Evolutionary conservation across 2,797 vertebrate species (phyloP).

Genomic region (Manis pentadactyla): DNA sequence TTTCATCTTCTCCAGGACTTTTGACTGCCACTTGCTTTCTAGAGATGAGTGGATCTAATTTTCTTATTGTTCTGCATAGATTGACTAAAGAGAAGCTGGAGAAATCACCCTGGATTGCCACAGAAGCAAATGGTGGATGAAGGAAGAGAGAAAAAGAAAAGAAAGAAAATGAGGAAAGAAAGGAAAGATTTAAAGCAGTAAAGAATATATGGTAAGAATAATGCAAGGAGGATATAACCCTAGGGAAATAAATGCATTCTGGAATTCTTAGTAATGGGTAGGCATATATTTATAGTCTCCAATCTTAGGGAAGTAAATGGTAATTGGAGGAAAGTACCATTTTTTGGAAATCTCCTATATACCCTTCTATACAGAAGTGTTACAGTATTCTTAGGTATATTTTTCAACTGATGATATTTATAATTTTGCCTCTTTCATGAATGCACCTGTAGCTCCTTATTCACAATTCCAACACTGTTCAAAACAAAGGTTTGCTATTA

Average conservation of each 20-base stretch:
- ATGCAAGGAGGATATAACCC: background rate
- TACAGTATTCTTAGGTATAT: background rate
- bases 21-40: background rate
- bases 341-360: background rate
- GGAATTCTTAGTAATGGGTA: background rate
- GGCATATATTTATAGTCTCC: background rate
- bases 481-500: background rate
- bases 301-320: background rate
- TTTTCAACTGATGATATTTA: background rate
- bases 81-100: background rate
- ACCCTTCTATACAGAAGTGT: background rate
- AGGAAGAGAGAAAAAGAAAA: background rate
- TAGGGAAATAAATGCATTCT: background rate
- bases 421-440: background rate
- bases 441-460: background rate
- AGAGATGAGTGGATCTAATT: background rate
- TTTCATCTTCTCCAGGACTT: background rate
- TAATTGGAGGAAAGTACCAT: background rate
- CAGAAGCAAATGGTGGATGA: background rate
- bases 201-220: background rate
- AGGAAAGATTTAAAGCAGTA: background rate
- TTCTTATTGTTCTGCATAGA: background rate
- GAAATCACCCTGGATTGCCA: background rate
- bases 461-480: background rate
- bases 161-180: background rate